Percentiles rank a stretch among this genome's conserved stretches.
Conservation (phyloP, 2,113 vertebrate species). For the Athene cunicularia region DNA sequence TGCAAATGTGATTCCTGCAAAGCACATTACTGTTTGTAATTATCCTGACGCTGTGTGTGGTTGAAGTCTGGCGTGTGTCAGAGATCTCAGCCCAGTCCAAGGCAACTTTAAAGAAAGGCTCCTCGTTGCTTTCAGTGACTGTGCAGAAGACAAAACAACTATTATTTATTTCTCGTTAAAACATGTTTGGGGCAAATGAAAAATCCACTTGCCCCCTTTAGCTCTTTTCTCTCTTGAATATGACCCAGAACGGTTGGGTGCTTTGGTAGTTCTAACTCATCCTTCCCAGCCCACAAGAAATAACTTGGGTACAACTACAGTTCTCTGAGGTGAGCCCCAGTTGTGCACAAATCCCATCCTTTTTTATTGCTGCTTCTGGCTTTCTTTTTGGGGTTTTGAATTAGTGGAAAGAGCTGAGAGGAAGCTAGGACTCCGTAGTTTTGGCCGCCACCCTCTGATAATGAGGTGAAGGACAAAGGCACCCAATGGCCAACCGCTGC, state of each 20-base stretch:
- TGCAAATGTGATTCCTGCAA: background rate
- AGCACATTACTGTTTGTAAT: background rate
- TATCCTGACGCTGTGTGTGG: background rate
- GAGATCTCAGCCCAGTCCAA: background rate
- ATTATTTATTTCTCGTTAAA: background rate
- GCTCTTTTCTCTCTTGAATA: background rate
- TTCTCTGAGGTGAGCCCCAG: background rate
- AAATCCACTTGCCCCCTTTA: background rate
- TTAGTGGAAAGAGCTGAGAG: background rate
- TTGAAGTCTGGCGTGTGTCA: background rate
- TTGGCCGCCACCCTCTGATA: accelerated
- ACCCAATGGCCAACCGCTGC: accelerated
- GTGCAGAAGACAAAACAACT: background rate
- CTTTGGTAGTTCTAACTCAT: background rate
- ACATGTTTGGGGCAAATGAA: background rate
- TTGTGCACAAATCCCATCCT: background rate
- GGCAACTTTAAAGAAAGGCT: background rate
- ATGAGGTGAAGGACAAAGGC: background rate
- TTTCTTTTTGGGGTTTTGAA: background rate
- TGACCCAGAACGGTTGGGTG: accelerated
- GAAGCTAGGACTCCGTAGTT: background rate
- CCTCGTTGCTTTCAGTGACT: background rate
- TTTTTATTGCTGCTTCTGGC: background rate
- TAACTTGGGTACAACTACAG: background rate
- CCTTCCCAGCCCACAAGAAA: background rate